A percentile compares a stretch with the other conserved stretches of the same genome.
phyloP scores from a whole-genome alignment of 2,113 vertebrate genomes.

The Salminus brasiliensis region DNA sequence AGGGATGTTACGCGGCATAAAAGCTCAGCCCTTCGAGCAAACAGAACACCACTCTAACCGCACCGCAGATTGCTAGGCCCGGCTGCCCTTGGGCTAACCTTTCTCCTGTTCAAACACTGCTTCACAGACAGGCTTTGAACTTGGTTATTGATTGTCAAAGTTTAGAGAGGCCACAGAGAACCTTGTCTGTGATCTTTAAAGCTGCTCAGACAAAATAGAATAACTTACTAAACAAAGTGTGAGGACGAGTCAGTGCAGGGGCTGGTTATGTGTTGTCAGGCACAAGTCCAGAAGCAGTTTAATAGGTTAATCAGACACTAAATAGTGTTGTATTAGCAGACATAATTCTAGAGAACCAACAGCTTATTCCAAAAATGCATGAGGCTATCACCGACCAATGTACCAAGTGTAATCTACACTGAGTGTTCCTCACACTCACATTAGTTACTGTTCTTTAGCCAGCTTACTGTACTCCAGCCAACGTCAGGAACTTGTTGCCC shows the following conservation, averaged over 20 bases:
- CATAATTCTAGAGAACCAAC: not conserved
- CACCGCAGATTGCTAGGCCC: conserved; percentile 11
- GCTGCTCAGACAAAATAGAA: conserved; percentile 60
- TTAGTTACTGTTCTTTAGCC: conserved; percentile 1
- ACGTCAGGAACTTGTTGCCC: not conserved
- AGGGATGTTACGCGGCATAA: conserved; percentile 39
- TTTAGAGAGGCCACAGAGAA: conserved; percentile 47
- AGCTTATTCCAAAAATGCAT: not conserved
- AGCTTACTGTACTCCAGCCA: not conserved
- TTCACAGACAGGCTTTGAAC: conserved; percentile 47
- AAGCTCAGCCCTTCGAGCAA: conserved; percentile 49
- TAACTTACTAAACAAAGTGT: conserved; percentile 73
- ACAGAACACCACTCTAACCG: conserved; percentile 30
- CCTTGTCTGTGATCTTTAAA: conserved; percentile 59
- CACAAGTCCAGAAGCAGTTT: not conserved
- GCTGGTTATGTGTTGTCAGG: not conserved
- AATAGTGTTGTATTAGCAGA: not conserved
- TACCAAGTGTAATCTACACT: not conserved
- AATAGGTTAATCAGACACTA: not conserved
- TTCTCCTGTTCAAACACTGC: conserved; percentile 49
- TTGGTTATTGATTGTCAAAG: conserved; percentile 68
- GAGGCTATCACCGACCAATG: conserved; percentile 15
- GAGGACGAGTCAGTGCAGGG: not conserved
- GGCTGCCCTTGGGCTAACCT: conserved; percentile 60
- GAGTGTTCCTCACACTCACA: not conserved